phyloP scores from a whole-genome alignment of 92 coral and sea anemone species.

The Porites lobata region DNA sequence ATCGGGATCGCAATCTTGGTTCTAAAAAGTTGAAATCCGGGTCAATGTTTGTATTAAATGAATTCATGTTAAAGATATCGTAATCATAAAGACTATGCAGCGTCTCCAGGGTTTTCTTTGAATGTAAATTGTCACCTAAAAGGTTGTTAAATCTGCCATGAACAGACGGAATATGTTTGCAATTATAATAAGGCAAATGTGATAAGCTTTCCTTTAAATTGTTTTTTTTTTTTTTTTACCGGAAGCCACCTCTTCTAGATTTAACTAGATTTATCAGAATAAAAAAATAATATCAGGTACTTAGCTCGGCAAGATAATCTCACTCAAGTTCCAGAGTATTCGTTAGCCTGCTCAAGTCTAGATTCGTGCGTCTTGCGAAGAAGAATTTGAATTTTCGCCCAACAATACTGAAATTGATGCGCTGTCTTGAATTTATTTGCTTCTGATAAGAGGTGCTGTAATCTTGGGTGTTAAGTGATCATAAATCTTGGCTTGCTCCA shows the following conservation, averaged over 20 bases:
- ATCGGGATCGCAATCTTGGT: too few relatives aligned
- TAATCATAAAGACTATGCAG: neutral
- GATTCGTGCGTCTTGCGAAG: slow-evolving; percentile 1
- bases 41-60: too few relatives aligned
- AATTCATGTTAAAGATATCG: too few relatives aligned
- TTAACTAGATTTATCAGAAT: neutral
- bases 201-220: neutral
- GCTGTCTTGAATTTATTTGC: slow-evolving; percentile 1
- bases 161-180: neutral
- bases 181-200: slow-evolving; percentile 6
- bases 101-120: neutral
- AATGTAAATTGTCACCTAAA: neutral
- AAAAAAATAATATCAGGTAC: neutral
- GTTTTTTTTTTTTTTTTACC: neutral
- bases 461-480: neutral
- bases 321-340: too few relatives aligned
- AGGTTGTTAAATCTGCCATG: slow-evolving; percentile 1
- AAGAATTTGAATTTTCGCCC: slow-evolving; percentile 7
- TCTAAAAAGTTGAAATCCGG: too few relatives aligned
- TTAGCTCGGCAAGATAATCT: slow-evolving; percentile 17
- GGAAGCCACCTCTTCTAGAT: neutral
- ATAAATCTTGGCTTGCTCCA: neutral
- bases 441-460: slow-evolving; percentile 2
- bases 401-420: slow-evolving; percentile 4
- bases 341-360: neutral